Evolutionary conservation across 2,113 vertebrate genomes (phyloP), one percentile per base, ranked within the genome.

Genomic region (Nibea coibor): DNA sequence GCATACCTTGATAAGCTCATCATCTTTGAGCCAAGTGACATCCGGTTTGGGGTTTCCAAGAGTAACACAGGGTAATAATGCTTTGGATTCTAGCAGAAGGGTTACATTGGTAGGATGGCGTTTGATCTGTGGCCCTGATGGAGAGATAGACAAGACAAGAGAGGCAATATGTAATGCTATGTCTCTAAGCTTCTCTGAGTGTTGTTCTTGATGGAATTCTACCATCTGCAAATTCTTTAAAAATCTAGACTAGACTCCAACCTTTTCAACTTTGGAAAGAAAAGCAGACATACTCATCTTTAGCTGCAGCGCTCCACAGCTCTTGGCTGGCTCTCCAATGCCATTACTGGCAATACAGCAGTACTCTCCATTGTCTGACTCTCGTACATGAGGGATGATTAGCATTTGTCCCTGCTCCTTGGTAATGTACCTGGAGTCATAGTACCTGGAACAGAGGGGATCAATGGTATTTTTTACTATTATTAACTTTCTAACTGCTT

Each of bases 31-130:
- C 98, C 98, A 99, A 1, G 96, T 97, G 80, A 99, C 95, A 5
- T 96, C 95, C 9, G 98, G 98, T 87, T 99, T 99, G 66, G 98
- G 98, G 85, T 99, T 97, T 11, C 98, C 98, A 84, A 99, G 94
- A 2, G 97, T 96, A 61, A 96, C 96, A 51, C 98, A 99, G 0
- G 97, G 97, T 67, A 99, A 87, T 84, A 99, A 97, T 26, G 97
- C 97, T 83, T 99, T 99, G 75, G 98, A 95, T 28, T 97, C 98
- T 56, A 98, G 82, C 87, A 97, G 95, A 73, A 97, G 94, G 81
- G 97, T 98, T 22, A 98, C 87, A 24, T 98, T 97, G 74, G 93
- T 95, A 6, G 98, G 97, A 54, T 97, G 97, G 4, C 97, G 96
- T 58, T 96, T 99, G 90, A 99, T 99, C 94, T 97, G 97, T 11